Evolutionary conservation across 2,113 vertebrate genomes (phyloP).

Genomic region (Myotis yumanensis): DNA sequence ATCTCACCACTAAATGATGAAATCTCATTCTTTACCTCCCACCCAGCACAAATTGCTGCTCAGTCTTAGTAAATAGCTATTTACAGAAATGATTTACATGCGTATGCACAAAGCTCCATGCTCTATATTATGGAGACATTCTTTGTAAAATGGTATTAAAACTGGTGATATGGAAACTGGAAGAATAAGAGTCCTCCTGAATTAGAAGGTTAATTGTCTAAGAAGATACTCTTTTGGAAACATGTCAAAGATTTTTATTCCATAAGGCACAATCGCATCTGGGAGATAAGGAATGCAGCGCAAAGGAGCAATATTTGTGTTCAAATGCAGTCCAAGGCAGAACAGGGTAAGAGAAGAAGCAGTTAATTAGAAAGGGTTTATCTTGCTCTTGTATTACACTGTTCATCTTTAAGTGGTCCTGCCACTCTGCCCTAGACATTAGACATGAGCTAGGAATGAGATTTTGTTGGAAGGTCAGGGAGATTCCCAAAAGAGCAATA

Average conservation of each 20-base stretch:
- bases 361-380: neutral
- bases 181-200: constrained; percentile 27
- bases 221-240: neutral
- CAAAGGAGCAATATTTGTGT: neutral
- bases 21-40: constrained; percentile 56
- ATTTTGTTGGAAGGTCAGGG: neutral
- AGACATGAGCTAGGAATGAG: neutral
- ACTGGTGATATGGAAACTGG: constrained; percentile 57
- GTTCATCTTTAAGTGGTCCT: neutral
- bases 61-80: constrained; percentile 57
- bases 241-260: constrained; percentile 31
- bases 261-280: neutral
- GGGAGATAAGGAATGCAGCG: neutral
- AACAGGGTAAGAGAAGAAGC: neutral
- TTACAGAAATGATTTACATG: constrained; percentile 67
- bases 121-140: neutral
- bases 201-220: constrained; percentile 64
- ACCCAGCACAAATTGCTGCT: constrained; percentile 49
- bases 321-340: constrained; percentile 3
- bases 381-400: neutral
- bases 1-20: constrained; percentile 56
- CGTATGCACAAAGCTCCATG: constrained; percentile 3
- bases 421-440: neutral
- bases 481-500: neutral
- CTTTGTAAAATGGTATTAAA: constrained; percentile 55